Evolutionary conservation across 1,140 invertebrate species (phyloP).

Genomic region (Dendroctonus ponderosae): DNA sequence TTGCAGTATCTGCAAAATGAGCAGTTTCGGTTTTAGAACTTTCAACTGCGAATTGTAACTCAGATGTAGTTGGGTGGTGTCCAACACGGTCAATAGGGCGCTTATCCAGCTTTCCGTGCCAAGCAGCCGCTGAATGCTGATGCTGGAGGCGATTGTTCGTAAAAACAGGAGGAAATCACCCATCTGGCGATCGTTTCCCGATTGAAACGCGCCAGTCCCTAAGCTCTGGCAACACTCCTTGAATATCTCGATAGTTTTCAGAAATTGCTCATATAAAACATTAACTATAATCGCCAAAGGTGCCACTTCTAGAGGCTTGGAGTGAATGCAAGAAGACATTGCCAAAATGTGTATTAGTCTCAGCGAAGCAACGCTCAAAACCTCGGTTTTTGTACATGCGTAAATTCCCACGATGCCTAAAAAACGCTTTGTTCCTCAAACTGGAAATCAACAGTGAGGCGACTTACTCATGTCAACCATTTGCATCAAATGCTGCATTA

Average conservation of each 20-base stretch:
- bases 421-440: background rate
- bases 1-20: conserved; percentile 58
- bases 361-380: conserved; percentile 49
- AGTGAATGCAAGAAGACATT: conserved; percentile 55
- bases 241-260: conserved; percentile 32
- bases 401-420: background rate
- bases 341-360: conserved; percentile 59
- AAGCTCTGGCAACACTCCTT: conserved; percentile 31
- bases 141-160: conserved; percentile 54
- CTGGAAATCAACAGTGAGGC: background rate
- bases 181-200: conserved; percentile 40
- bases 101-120: conserved; percentile 55
- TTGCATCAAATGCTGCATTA: conserved; percentile 55
- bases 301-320: conserved; percentile 52
- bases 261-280: conserved; percentile 51
- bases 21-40: conserved; percentile 55
- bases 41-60: conserved; percentile 39
- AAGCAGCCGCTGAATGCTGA: conserved; percentile 51
- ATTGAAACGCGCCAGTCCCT: conserved; percentile 2
- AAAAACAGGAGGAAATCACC: conserved; percentile 62
- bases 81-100: conserved; percentile 54
- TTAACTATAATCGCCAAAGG: conserved; percentile 47
- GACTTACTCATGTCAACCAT: conserved; percentile 45
- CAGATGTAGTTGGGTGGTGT: conserved; percentile 28
- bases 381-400: conserved; percentile 30